Evolutionary conservation across 2,888 invertebrate genomes (phyloP).

Genomic region (Helleia helle): DNA sequence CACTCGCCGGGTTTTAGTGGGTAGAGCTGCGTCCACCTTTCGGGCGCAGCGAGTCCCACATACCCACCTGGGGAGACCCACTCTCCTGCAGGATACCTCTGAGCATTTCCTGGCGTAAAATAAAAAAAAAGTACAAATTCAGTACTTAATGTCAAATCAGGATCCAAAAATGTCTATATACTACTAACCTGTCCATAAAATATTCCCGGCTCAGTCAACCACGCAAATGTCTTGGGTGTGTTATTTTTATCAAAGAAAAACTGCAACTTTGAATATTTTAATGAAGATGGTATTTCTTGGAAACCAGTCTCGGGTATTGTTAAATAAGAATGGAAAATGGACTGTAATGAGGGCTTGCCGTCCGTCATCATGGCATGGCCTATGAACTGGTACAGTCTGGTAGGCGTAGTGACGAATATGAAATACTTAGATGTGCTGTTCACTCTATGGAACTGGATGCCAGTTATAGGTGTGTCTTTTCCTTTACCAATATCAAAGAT

Average conservation of each 20-base stretch:
- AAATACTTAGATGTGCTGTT: constrained; percentile 82
- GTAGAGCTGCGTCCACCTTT: too few species aligned
- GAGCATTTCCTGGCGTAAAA: too few species aligned
- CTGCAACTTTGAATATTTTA: constrained; percentile 85
- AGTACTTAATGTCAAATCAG: too few species aligned
- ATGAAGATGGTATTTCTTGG: constrained; percentile 80
- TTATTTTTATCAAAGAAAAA: constrained; percentile 81
- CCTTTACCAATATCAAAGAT: constrained; percentile 91
- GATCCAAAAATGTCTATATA: too few species aligned
- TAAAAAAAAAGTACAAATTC: too few species aligned
- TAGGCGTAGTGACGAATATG: constrained; percentile 88
- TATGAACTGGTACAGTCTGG: constrained; percentile 90
- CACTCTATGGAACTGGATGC: constrained; percentile 86
- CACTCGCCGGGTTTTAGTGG: too few species aligned
- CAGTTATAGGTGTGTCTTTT: constrained; percentile 86
- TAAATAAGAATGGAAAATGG: constrained; percentile 84
- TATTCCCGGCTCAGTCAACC: constrained; percentile 90
- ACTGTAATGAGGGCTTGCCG: constrained; percentile 85
- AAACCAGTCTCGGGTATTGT: constrained; percentile 81
- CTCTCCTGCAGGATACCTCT: too few species aligned
- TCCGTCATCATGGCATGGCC: constrained; percentile 81
- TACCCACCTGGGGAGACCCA: too few species aligned
- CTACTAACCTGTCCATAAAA: constrained; percentile 81
- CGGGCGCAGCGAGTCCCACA: too few species aligned
- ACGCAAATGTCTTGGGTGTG: constrained; percentile 86